Percentiles rank a stretch among this genome's conserved stretches.
Evolutionary conservation across 1,140 invertebrate species (phyloP).

Genomic region (Calliphora vicina): DNA sequence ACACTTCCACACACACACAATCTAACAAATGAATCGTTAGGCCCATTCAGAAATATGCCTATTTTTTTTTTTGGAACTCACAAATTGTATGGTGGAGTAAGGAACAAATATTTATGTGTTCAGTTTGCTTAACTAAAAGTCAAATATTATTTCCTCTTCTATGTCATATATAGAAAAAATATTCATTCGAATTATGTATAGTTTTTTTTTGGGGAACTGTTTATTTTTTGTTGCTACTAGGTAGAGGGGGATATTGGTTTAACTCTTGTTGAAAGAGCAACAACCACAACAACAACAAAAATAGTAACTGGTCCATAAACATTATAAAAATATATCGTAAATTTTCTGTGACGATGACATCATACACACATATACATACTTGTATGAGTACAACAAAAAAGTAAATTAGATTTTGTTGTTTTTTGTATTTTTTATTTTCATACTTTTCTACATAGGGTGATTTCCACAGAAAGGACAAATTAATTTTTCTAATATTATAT

Average conservation of each 20-base stretch:
- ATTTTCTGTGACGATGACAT: slow-evolving; percentile 19
- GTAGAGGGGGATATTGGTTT: background rate
- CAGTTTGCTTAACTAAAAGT: slow-evolving; percentile 27
- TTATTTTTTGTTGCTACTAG: background rate
- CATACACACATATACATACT: background rate
- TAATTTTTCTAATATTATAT: no score
- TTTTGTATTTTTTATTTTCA: no score
- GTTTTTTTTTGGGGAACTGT: background rate
- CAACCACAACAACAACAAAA: background rate
- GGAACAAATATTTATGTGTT: no score
- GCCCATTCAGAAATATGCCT: background rate
- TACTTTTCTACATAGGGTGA: no score
- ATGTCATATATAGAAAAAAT: background rate
- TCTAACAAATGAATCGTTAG: background rate
- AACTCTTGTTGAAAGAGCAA: background rate
- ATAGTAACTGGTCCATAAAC: background rate
- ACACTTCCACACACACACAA: background rate
- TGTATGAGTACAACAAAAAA: background rate
- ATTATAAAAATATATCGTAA: slow-evolving; percentile 20
- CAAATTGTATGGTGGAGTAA: no score
- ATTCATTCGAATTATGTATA: background rate
- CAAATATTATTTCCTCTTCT: slow-evolving; percentile 15
- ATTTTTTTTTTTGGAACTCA: background rate
- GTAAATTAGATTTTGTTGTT: slow-evolving; percentile 19
- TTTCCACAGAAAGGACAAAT: no score